Evolutionary conservation across 2,888 invertebrate species (phyloP).

Genomic region (Bellardia bayeri): DNA sequence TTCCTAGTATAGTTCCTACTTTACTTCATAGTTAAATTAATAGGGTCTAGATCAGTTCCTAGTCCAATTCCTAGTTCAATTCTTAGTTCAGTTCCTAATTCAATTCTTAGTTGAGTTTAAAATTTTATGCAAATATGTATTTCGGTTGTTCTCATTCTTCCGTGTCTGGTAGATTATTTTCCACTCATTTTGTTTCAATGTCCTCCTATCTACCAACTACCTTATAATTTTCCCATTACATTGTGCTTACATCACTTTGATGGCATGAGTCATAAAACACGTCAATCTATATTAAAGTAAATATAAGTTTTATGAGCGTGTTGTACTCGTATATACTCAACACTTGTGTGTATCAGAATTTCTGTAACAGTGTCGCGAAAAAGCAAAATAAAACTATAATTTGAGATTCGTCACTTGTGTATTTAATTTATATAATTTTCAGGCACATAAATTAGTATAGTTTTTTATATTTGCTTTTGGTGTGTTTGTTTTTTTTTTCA

Average conservation of each 20-base stretch:
- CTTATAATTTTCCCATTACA: not conserved
- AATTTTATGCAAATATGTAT: too few species aligned
- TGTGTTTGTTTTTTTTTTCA: constrained; percentile 4
- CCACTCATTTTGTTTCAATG: too few species aligned
- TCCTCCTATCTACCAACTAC: too few species aligned
- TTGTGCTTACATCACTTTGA: constrained; percentile 22
- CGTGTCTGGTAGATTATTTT: not conserved
- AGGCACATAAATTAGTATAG: constrained; percentile 5
- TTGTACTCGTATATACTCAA: constrained; percentile 9
- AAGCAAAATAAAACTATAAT: constrained; percentile 25
- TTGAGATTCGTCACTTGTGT: constrained; percentile 42
- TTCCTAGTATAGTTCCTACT: too few species aligned
- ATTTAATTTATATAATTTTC: constrained; percentile 50
- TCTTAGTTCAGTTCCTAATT: too few species aligned
- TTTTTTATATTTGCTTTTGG: not conserved
- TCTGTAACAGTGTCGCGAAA: not conserved
- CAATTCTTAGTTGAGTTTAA: too few species aligned
- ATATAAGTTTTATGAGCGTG: constrained; percentile 33
- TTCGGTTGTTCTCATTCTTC: too few species aligned
- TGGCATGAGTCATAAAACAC: constrained; percentile 49
- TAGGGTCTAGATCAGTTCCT: too few species aligned
- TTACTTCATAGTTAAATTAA: too few species aligned
- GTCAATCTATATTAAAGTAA: constrained; percentile 43
- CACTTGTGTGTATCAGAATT: constrained; percentile 41
- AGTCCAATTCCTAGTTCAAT: too few species aligned